Percentiles rank a stretch among this genome's conserved stretches.
Evolutionary conservation across 2,888 invertebrate species (phyloP).

Genomic region (Leucophenga maculata): DNA sequence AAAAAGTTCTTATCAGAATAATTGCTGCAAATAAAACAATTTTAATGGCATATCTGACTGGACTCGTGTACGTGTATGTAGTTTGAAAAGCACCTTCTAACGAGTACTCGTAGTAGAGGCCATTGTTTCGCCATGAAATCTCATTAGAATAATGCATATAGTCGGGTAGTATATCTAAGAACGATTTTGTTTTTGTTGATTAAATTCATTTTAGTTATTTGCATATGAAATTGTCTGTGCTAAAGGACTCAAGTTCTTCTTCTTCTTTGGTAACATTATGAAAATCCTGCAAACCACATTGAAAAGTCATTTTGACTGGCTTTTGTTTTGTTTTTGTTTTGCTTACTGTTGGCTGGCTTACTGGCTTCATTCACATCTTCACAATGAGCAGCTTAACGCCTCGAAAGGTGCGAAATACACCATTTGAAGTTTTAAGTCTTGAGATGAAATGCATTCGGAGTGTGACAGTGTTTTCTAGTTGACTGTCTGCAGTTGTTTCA

Average conservation of each 20-base stretch:
- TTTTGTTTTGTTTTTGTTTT: not conserved
- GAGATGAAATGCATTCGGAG: constrained; percentile 29
- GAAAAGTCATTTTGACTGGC: constrained; percentile 55
- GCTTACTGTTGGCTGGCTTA: not conserved
- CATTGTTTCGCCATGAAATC: constrained; percentile 44
- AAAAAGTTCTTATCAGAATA: constrained; percentile 64
- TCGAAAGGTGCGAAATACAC: constrained; percentile 35
- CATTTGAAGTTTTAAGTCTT: constrained; percentile 60
- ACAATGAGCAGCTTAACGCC: constrained; percentile 4
- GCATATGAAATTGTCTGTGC: constrained; percentile 59
- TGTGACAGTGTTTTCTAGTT: constrained; percentile 45
- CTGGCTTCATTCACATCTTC: constrained; percentile 1
- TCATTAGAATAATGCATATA: constrained; percentile 62
- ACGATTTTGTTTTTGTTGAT: constrained; percentile 52
- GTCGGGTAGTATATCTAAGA: not conserved
- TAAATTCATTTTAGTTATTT: constrained; percentile 63
- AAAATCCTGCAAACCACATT: constrained; percentile 47
- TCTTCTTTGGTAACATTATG: constrained; percentile 47
- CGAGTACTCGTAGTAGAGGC: not conserved
- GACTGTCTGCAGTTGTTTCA: constrained; percentile 22
- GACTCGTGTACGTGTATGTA: not conserved
- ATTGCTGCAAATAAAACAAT: constrained; percentile 51
- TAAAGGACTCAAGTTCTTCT: too few species aligned
- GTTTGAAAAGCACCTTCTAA: not conserved
- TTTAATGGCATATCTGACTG: not conserved